Base-by-base conservation (phyloP, 2,113 vertebrate genomes). In the Salvelinus alpinus region DNA sequence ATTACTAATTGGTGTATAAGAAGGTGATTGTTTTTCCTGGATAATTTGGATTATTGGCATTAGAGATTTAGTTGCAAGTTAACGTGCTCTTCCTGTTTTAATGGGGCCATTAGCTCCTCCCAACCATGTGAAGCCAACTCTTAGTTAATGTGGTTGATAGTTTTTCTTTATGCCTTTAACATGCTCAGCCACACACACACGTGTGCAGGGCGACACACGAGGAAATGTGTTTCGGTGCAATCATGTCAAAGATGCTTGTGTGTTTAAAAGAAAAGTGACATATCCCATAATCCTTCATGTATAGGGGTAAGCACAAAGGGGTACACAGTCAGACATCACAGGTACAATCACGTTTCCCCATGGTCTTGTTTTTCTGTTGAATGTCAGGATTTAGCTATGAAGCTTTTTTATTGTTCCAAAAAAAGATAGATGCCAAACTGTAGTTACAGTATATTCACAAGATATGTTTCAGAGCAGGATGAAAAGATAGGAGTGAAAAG, bases 1-100 rank as follows among this genome's bases (percentile, higher is more conserved):
- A 91, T 88, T 88, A 82, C 70, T 89, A 88, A 90, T 90, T 86
- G 81, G 73, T 82, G 74, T 87, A 90, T 86, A 78, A 83, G 78
- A 71, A 85, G 77, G 86, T 81, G 82, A 88, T 88, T 89, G 81
- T 89, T 92, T 89, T 87, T 84, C 68, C 9, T 44, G 38, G 38
- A 44, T 44, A 2, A 44, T 86, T 85, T 90, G 80, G 81, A 90
- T 88, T 86, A 91, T 80, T 79, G 81, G 68, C 66, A 62, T 82
- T 82, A 80, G 75, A 86, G 83, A 81, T 86, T 90, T 87, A 80
- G 72, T 60, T 65, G 64, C 64, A 70, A 77, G 81, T 73, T 64
- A 71, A 85, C 18, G 51, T 83, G 74, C 77, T 79, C 71, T 80
- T 84, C 73, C 54, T 87, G 65, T 79, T 29, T 44, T 86, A 86